Evolutionary conservation across 2,888 invertebrate genomes (phyloP).

Genomic region (Diaperis boleti): DNA sequence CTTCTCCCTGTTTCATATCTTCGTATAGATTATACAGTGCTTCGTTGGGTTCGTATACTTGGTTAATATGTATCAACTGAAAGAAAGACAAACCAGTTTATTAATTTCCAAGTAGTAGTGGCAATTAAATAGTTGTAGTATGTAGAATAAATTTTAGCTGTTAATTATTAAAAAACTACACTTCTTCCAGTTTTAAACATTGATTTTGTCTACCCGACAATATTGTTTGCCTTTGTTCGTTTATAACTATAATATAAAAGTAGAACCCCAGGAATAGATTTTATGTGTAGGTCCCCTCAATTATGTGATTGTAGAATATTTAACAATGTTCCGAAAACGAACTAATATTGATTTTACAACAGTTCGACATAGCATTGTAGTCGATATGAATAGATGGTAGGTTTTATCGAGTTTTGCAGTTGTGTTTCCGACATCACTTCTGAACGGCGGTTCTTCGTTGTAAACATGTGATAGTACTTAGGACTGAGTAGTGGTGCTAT

Average conservation of each 20-base stretch:
- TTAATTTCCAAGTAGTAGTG: constrained; percentile 26
- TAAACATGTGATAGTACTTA: constrained; percentile 1
- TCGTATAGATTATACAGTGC: constrained; percentile 57
- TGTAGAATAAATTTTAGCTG: constrained; percentile 37
- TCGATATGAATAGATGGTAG: constrained; percentile 28
- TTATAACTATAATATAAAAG: constrained; percentile 20
- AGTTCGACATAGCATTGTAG: constrained; percentile 27
- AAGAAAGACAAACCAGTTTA: constrained; percentile 39
- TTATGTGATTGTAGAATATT: constrained; percentile 27
- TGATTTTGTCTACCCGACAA: constrained; percentile 8
- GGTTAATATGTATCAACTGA: constrained; percentile 53
- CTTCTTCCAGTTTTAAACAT: background rate
- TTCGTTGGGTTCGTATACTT: constrained; percentile 55
- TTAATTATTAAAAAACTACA: background rate
- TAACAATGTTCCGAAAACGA: constrained; percentile 19
- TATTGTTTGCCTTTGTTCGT: constrained; percentile 20
- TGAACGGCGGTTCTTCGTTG: constrained; percentile 11
- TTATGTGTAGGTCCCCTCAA: constrained; percentile 29
- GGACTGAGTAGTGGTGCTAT: constrained; percentile 17
- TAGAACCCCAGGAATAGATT: constrained; percentile 20
- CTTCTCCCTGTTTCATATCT: constrained; percentile 53
- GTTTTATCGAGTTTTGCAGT: constrained; percentile 31
- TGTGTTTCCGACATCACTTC: constrained; percentile 19
- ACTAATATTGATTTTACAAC: constrained; percentile 20
- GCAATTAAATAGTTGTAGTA: constrained; percentile 46